Evolutionary conservation across 1,140 invertebrate genomes (phyloP).

Genomic region (Brevipalpus yothersi): DNA sequence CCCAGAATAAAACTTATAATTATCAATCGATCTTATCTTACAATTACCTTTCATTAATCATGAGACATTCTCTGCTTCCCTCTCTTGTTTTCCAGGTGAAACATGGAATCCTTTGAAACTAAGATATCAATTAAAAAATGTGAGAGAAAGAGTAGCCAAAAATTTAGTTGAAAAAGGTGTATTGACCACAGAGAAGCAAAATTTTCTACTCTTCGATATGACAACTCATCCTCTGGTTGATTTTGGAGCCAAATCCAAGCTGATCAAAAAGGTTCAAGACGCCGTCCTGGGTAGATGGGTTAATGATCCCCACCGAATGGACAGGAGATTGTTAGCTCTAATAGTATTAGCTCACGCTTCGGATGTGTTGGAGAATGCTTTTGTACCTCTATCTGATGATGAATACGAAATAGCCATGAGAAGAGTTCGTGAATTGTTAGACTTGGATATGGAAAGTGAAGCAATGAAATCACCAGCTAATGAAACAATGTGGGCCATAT

Average conservation of each 20-base stretch:
- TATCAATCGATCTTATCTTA: neutral
- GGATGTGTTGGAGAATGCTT: constrained; percentile 98
- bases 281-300: constrained; percentile 85
- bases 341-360: constrained; percentile 89
- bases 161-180: constrained; percentile 99
- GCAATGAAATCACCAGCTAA: constrained; percentile 55
- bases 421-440: constrained; percentile 74
- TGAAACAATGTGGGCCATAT: constrained; percentile 89
- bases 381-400: constrained; percentile 88
- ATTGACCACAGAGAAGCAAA: constrained; percentile 98
- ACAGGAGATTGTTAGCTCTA: constrained; percentile 69
- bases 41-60: neutral
- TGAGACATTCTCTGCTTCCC: constrained; percentile 1
- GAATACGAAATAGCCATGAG: constrained; percentile 97
- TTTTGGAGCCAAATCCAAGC: constrained; percentile 74
- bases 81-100: constrained; percentile 40
- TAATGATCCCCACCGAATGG: constrained; percentile 91
- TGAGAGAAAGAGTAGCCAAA: constrained; percentile 91
- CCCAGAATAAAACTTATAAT: neutral
- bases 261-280: constrained; percentile 97
- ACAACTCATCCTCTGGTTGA: constrained; percentile 97
- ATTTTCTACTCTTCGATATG: constrained; percentile 99
- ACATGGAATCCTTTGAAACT: constrained; percentile 99
- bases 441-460: constrained; percentile 87
- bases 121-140: constrained; percentile 93